Percentiles rank a stretch among this genome's conserved stretches.
Conservation (phyloP, 1,140 invertebrate genomes). For the Brachionus manjavacas region DNA sequence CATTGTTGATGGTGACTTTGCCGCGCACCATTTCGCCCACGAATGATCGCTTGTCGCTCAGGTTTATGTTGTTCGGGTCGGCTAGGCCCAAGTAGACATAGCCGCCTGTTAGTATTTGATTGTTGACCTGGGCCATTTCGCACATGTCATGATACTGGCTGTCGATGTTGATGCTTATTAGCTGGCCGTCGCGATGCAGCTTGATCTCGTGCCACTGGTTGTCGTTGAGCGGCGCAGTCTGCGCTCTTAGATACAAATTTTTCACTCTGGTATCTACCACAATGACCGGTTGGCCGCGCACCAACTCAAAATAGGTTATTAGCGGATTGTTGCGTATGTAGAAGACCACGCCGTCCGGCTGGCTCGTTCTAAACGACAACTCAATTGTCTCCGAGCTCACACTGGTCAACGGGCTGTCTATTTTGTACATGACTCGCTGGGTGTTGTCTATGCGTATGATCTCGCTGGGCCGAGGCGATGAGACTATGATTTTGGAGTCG, state of each 20-base stretch:
- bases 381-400: slow-evolving; percentile 36
- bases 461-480: slow-evolving; percentile 13
- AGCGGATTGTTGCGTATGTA: slow-evolving; percentile 25
- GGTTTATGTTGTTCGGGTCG: slow-evolving; percentile 28
- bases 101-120: slow-evolving; percentile 16
- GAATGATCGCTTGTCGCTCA: slow-evolving; percentile 30
- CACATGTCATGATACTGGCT: slow-evolving; percentile 37
- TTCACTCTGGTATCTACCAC: slow-evolving; percentile 14
- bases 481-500: slow-evolving; percentile 23
- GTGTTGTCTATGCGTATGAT: slow-evolving; percentile 37
- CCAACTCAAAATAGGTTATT: slow-evolving; percentile 26
- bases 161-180: slow-evolving; percentile 20
- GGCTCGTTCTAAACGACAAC: slow-evolving; percentile 15
- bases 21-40: slow-evolving; percentile 35
- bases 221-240: slow-evolving; percentile 21
- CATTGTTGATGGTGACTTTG: slow-evolving; percentile 38
- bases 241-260: slow-evolving; percentile 17
- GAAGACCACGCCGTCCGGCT: slow-evolving; percentile 11
- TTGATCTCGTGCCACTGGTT: slow-evolving; percentile 39
- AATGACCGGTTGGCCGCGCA: slow-evolving; percentile 19
- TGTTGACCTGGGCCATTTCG: background rate
- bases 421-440: slow-evolving; percentile 39
- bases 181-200: slow-evolving; percentile 18
- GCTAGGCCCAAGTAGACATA: slow-evolving; percentile 32
- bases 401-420: slow-evolving; percentile 17